These are phyloP conservation scores for Electrona antarctica DNA, from an alignment of 2,113 vertebrate genomes.

Conservation along the genomic window DNA sequence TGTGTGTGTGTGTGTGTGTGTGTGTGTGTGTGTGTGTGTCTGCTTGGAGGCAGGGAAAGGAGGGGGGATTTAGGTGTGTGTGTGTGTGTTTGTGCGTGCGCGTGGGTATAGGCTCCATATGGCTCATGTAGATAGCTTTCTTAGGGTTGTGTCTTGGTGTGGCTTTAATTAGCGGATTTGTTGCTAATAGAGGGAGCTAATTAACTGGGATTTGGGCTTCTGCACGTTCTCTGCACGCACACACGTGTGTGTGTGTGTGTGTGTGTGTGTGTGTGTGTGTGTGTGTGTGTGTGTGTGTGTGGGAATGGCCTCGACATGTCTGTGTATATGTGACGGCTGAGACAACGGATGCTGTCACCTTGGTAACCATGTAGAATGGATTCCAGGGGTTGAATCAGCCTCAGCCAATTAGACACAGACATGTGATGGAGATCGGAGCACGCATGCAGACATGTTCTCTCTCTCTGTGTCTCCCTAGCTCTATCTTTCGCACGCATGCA, in stretches of 20 bases:
- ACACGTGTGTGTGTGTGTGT: neutral
- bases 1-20: too few relatives aligned
- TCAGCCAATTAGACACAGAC: constrained; percentile 71
- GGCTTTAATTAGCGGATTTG: constrained; percentile 74
- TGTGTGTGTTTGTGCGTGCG: too few relatives aligned
- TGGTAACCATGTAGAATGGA: constrained; percentile 75
- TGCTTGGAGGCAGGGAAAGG: too few relatives aligned
- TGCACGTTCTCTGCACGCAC: constrained; percentile 41
- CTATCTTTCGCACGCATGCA: too few relatives aligned
- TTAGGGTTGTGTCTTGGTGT: constrained; percentile 68
- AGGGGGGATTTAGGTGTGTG: too few relatives aligned
- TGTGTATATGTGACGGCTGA: constrained; percentile 52
- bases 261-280: constrained; percentile 17
- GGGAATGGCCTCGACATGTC: constrained; percentile 45
- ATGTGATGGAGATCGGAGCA: constrained; percentile 65
- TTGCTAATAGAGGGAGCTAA: constrained; percentile 77
- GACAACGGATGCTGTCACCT: constrained; percentile 74
- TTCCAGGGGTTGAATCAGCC: constrained; percentile 72
- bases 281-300: constrained; percentile 18
- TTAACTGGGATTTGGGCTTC: constrained; percentile 64
- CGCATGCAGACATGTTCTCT: neutral
- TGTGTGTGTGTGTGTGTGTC: too few relatives aligned
- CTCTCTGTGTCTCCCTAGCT: too few relatives aligned
- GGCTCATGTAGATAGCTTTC: constrained; percentile 74
- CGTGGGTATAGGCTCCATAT: constrained; percentile 56